phyloP scores from a whole-genome alignment of 53 echinoderm and acorn worm species.

The Mesocentrotus franciscanus region DNA sequence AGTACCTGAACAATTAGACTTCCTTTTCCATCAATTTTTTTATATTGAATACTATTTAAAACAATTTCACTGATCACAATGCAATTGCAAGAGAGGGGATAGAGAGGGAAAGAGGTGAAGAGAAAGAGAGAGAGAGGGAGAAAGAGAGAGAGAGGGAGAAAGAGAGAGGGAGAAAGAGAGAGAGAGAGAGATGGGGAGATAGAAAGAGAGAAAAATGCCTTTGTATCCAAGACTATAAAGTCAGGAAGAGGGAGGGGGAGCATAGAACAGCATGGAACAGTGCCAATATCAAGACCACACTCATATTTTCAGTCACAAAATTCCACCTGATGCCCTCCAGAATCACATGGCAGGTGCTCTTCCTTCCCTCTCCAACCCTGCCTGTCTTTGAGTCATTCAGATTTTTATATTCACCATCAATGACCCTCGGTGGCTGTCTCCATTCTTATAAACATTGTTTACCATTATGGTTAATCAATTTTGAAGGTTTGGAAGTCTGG shows the following conservation, averaged over 20 bases:
- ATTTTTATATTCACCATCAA: neutral
- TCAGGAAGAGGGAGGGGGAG: constrained; percentile 45
- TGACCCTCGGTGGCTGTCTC: neutral
- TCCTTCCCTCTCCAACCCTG: neutral
- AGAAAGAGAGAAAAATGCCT: neutral
- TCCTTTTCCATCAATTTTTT: neutral
- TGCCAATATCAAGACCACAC: constrained; percentile 28
- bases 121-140: no score
- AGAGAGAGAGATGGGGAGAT: neutral
- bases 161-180: no score
- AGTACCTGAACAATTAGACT: neutral
- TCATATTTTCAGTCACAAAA: constrained; percentile 26
- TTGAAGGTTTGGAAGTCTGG: neutral
- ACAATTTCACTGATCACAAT: neutral
- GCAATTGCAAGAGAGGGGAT: neutral
- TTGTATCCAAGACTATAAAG: neutral
- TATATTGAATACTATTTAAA: neutral
- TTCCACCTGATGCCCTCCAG: constrained; percentile 6
- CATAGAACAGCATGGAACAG: constrained; percentile 36
- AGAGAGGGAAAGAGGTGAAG: no score
- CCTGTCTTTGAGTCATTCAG: constrained; percentile 6
- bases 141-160: no score
- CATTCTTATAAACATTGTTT: neutral
- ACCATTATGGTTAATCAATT: constrained; percentile 29
- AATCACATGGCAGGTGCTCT: constrained; percentile 27